phyloP scores from a whole-genome alignment of 2,113 vertebrate species.

The Daboia siamensis region DNA sequence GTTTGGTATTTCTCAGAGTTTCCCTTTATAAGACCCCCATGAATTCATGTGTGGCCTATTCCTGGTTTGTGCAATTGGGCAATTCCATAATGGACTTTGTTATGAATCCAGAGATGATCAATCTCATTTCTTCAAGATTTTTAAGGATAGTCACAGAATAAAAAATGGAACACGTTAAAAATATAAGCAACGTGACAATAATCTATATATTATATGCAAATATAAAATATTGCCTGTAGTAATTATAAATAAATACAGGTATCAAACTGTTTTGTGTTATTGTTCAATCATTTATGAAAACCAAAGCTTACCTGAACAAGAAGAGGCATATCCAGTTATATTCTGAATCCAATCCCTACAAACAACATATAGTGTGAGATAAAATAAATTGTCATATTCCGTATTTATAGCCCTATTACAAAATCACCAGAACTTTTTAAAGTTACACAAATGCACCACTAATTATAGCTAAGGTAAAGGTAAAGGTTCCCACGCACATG shows the following conservation, averaged over 20 bases:
- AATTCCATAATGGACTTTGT: neutral
- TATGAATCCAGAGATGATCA: neutral
- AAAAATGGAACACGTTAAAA: neutral
- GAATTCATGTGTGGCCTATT: neutral
- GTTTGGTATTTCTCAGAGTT: neutral
- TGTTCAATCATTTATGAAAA: neutral
- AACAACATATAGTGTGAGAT: conserved; percentile 36
- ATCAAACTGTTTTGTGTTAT: neutral
- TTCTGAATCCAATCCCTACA: conserved; percentile 84
- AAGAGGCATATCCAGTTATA: conserved; percentile 80
- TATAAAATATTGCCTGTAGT: neutral
- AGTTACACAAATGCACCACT: neutral
- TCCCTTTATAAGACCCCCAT: neutral
- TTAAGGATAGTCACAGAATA: neutral
- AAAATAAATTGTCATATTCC: conserved; percentile 26
- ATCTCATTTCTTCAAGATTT: neutral
- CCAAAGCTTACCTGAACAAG: conserved; percentile 76
- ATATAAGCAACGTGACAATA: neutral
- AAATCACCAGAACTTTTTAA: neutral
- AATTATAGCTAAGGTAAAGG: too few species aligned
- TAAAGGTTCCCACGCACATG: too few species aligned
- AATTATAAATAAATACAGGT: neutral
- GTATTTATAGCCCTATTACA: neutral
- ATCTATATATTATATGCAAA: conserved; percentile 1
- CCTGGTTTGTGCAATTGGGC: neutral